Base-by-base conservation (phyloP, 1,140 invertebrate genomes). In the Metaphire vulgaris region DNA sequence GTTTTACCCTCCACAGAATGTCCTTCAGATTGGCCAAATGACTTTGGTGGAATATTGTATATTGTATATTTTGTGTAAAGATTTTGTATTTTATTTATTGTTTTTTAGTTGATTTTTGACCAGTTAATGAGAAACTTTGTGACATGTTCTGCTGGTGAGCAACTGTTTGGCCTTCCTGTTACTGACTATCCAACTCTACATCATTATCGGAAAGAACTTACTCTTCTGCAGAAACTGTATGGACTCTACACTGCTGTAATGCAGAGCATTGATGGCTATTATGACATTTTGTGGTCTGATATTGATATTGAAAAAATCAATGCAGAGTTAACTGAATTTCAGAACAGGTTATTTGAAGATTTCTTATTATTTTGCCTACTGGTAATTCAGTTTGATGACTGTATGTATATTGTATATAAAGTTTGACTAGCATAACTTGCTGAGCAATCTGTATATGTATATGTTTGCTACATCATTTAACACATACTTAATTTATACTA, bases 251-350 rank as follows among this genome's bases (percentile, higher is more conserved):
- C 97, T 84, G 93, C 96, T 81, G 96, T 98, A 0, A 96, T 97
- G 74, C 95, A 97, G 83, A 89, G 94, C 77, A 94, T 98, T 16
- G 94, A 92, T 84, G 94, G 93, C 81, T 98, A 98, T 85, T 97
- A 97, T 81, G 95, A 97, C 82, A 97, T 98, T 81, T 91, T 94
- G 0, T 98, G 96, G 96, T 91, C 91, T 56, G 95, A 97, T 82
- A 93, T 98, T 1, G 96, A 98, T 81, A 96, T 98, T 80, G 96
- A 98, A 84, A 94, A 96, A 83, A 98, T 98, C 78, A 97, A 97
- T 83, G 96, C 96, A 82, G 95, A 98, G 84, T 86, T 98, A 14
- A 93, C 96, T 90, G 96, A 98, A 81, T 98, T 98, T 83, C 95
- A 97, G 87, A 97, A 74, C 90, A 93, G 34, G 72, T 73, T 65